Evolutionary conservation across 1,140 invertebrate species (phyloP).

Genomic region (Idris sp.): DNA sequence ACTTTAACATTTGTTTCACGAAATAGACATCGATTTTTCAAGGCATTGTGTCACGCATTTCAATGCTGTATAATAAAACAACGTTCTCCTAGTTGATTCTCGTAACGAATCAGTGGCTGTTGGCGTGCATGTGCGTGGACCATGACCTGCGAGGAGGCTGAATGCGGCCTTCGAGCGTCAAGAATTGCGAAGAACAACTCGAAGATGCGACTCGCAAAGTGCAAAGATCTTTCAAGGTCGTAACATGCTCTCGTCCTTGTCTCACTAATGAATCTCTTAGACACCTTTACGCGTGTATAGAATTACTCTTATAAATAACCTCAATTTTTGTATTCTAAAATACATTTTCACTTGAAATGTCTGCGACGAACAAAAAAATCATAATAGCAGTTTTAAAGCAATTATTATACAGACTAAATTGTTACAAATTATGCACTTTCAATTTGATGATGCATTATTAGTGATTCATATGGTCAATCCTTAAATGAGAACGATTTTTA

Average conservation of each 20-base stretch:
- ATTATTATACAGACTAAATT: too few relatives aligned
- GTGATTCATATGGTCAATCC: too few relatives aligned
- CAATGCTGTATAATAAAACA: conserved; percentile 39
- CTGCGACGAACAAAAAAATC: too few relatives aligned
- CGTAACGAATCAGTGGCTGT: conserved; percentile 54
- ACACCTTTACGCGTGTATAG: conserved; percentile 4
- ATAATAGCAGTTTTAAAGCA: too few relatives aligned
- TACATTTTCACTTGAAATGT: too few relatives aligned
- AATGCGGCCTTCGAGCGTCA: conserved; percentile 68
- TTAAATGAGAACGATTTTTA: too few relatives aligned
- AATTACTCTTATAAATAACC: too few relatives aligned
- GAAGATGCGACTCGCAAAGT: conserved; percentile 68
- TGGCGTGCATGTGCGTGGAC: conserved; percentile 63
- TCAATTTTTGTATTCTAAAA: too few relatives aligned
- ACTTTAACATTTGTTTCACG: too few relatives aligned
- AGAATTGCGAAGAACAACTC: conserved; percentile 58
- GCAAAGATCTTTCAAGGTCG: conserved; percentile 77
- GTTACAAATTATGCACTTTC: too few relatives aligned
- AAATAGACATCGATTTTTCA: too few relatives aligned
- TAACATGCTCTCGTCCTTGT: conserved; percentile 67
- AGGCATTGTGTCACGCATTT: conserved; percentile 25
- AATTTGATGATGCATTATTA: too few relatives aligned
- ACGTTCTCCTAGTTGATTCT: conserved; percentile 33
- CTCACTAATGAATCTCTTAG: conserved; percentile 70
- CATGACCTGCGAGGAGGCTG: conserved; percentile 68